phyloP scores from a whole-genome alignment of 2,797 vertebrate species.

The Melanogrammus aeglefinus region DNA sequence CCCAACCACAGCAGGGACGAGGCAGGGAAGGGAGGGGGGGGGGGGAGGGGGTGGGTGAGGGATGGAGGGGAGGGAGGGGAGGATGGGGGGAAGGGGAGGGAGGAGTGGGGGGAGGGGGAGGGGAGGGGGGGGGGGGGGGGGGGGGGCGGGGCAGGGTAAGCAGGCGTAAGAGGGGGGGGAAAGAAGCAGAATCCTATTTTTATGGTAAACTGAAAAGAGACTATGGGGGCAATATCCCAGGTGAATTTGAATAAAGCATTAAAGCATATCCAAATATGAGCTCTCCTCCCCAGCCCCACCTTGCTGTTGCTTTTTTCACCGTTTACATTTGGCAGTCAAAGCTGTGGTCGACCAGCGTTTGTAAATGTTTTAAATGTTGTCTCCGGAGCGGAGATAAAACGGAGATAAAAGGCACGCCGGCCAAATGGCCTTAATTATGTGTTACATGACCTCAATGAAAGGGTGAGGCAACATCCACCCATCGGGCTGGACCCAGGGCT shows the following conservation, averaged over 20 bases:
- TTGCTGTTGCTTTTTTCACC: constrained; percentile 67
- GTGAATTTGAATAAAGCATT: constrained; percentile 79
- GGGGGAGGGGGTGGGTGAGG: background rate
- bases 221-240: constrained; percentile 65
- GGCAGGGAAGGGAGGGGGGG: background rate
- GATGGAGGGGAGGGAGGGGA: background rate
- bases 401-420: constrained; percentile 35
- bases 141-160: background rate
- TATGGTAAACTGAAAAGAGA: constrained; percentile 70
- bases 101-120: background rate
- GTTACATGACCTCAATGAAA: constrained; percentile 65
- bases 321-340: constrained; percentile 86
- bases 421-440: constrained; percentile 63
- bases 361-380: constrained; percentile 64
- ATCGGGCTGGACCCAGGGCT: constrained; percentile 53
- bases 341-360: constrained; percentile 68
- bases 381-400: constrained; percentile 65
- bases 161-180: background rate
- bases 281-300: constrained; percentile 27
- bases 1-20: constrained; percentile 11
- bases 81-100: background rate
- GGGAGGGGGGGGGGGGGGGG: background rate
- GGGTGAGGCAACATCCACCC: constrained; percentile 55
- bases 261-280: constrained; percentile 73
- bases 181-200: constrained; percentile 66